Base-by-base conservation (phyloP, 2,888 invertebrate genomes). In the Sinelater perroti region DNA sequence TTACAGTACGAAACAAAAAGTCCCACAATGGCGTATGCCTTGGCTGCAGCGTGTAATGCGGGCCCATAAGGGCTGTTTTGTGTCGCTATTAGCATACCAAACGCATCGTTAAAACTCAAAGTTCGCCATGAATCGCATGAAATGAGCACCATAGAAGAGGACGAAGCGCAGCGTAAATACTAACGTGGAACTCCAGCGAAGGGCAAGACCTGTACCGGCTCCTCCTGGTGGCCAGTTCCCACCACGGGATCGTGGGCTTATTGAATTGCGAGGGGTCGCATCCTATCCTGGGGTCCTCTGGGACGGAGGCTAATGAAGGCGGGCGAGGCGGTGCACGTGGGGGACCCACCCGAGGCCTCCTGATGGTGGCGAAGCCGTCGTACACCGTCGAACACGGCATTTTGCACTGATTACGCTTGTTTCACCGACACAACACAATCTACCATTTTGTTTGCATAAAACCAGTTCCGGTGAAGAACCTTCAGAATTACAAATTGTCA, bases 341-440 rank as follows among this genome's bases (percentile, higher is more conserved):
- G 44, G 65, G 75, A 66, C 78, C 81, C 57, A 76, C 78, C 68
- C 77, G 64, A 68, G 79, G 85, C 8, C 88, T 83, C 56, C 91
- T 82, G 67, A 93, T 90, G n/a, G 93, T 93, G 46, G 93, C 93
- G 78, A 91, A 93, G 52, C 93, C 93, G 78, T 93, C 93, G 77
- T 91, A 88, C 46, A 93, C 86, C 56, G 88, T 86, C 49, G 85
- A 74, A 60, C 72, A 72, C 36, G 72, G 73, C 72, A 73, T 73
- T 49, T 56, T 61, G n/a, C n/a, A n/a, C n/a, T n/a, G n/a, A n/a
- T n/a, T n/a, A n/a, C n/a, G n/a, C n/a, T n/a, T n/a, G n/a, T n/a
- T n/a, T n/a, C 31, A 30, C 2, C 26, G 20, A 44, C 20, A 21
- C 21, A 8, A 21, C 16, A 28, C n/a, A n/a, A n/a, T 17, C 21